phyloP scores from a whole-genome alignment of 2,888 invertebrate genomes.

The Cheiracanthium punctorium region DNA sequence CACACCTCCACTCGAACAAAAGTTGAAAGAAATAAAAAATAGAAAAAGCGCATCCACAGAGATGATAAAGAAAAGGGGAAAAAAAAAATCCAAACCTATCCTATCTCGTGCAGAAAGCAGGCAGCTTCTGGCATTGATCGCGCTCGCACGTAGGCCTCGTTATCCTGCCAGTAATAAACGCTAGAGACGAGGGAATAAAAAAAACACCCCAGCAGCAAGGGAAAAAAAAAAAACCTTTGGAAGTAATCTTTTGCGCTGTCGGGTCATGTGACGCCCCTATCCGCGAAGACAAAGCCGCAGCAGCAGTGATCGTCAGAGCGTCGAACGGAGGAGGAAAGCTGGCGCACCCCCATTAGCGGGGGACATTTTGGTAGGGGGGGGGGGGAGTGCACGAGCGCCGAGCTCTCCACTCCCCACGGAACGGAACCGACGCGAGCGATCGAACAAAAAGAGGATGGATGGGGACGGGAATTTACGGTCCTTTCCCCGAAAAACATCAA shows the following conservation, averaged over 20 bases:
- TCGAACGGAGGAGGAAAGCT: not conserved
- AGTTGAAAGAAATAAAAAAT: too few relatives aligned
- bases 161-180: constrained; percentile 55
- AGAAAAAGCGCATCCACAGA: not conserved
- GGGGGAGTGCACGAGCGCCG: not conserved
- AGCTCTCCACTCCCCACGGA: not conserved
- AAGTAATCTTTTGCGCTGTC: constrained; percentile 43
- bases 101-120: not conserved
- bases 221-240: constrained; percentile 17
- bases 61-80: not conserved
- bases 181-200: not conserved
- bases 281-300: constrained; percentile 36
- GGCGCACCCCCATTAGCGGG: constrained; percentile 4
- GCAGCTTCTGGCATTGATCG: constrained; percentile 44
- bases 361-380: too few relatives aligned
- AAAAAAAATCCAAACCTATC: constrained; percentile 7
- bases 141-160: constrained; percentile 41
- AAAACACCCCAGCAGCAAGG: not conserved
- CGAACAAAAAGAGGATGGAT: not conserved
- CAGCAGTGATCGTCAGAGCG: constrained; percentile 3
- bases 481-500: constrained; percentile 5
- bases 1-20: too few relatives aligned
- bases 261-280: constrained; percentile 50
- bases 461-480: not conserved
- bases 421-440: not conserved